phyloP scores from a whole-genome alignment of 2,797 vertebrate genomes.

The Mallotus villosus region DNA sequence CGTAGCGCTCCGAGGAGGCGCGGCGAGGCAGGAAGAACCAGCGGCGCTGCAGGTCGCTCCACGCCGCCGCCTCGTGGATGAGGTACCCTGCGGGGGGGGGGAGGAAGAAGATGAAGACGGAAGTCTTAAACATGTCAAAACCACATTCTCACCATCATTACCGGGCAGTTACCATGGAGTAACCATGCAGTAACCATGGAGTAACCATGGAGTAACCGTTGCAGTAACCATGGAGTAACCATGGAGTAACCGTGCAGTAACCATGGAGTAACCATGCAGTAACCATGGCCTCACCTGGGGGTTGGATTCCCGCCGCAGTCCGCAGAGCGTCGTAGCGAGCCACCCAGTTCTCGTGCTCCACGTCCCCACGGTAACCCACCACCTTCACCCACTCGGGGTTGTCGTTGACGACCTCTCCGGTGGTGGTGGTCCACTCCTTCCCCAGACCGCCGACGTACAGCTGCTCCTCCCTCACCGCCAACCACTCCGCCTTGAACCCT shows the following conservation, averaged over 20 bases:
- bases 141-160: too few relatives aligned
- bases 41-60: conserved; percentile 86
- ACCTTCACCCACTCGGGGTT: conserved; percentile 96
- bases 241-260: too few relatives aligned
- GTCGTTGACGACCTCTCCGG: conserved; percentile 87
- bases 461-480: conserved; percentile 89
- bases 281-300: conserved; percentile 78
- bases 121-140: too few relatives aligned
- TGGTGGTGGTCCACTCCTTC: conserved; percentile 94
- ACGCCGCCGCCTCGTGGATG: conserved; percentile 90
- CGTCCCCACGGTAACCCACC: conserved; percentile 80
- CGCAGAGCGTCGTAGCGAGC: conserved; percentile 80
- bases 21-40: conserved; percentile 97
- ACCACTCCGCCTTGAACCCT: conserved; percentile 98
- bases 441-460: conserved; percentile 92
- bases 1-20: conserved; percentile 85
- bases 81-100: conserved; percentile 80
- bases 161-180: too few relatives aligned
- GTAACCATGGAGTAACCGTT: too few relatives aligned
- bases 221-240: too few relatives aligned
- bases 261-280: too few relatives aligned
- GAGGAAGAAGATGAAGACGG: background rate
- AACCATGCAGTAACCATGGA: too few relatives aligned
- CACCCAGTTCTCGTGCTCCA: conserved; percentile 91
- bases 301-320: conserved; percentile 79